Percentiles rank a stretch among this genome's conserved stretches.
phyloP scores from a whole-genome alignment of 2,888 invertebrate species.

The Metacarcinus magister region DNA sequence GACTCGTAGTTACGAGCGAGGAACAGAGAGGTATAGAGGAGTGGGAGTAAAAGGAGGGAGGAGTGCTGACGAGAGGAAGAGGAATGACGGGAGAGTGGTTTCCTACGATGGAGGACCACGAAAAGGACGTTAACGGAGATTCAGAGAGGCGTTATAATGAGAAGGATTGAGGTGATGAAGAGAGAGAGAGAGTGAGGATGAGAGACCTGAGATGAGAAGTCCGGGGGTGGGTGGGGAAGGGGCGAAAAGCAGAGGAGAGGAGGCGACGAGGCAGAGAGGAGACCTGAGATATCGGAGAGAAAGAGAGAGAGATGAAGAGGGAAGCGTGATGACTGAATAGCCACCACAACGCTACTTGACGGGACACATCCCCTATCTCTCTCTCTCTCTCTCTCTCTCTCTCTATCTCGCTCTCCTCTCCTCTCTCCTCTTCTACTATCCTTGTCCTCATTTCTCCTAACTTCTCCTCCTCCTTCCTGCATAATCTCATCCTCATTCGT shows the following conservation, averaged over 20 bases:
- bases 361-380: background rate
- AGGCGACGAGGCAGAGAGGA: background rate
- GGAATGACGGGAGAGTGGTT: too few species aligned
- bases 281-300: too few species aligned
- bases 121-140: too few species aligned
- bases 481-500: too few species aligned
- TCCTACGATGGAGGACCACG: too few species aligned
- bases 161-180: too few species aligned
- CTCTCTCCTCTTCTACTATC: background rate
- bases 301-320: constrained; percentile 21
- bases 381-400: background rate
- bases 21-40: constrained; percentile 18
- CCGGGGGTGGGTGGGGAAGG: too few species aligned
- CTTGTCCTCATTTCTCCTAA: too few species aligned
- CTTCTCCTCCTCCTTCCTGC: too few species aligned
- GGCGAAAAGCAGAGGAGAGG: background rate
- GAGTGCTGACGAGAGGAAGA: too few species aligned
- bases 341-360: background rate
- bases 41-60: too few species aligned
- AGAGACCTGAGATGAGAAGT: background rate
- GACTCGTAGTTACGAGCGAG: background rate
- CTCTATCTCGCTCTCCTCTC: background rate
- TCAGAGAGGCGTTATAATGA: too few species aligned
- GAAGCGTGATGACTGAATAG: constrained; percentile 32
- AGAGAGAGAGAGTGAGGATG: background rate